Base-by-base conservation (phyloP, 2,797 vertebrate species). In the Schizopygopsis pylzovi region DNA sequence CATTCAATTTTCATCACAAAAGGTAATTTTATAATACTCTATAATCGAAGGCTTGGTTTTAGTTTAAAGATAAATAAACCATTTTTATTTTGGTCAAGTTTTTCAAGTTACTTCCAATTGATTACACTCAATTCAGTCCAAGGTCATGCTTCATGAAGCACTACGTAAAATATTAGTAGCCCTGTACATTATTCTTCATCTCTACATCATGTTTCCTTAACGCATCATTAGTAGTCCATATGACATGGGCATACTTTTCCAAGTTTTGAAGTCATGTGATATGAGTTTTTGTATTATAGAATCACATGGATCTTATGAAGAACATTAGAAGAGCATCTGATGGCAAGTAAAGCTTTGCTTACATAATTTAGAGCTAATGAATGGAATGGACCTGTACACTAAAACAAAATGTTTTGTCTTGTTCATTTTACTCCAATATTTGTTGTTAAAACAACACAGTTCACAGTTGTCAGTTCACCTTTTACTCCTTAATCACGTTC, bases 41-140 rank as follows among this genome's bases (percentile, higher is more conserved):
- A 6, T 37, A 52, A 75, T 11, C 75, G n/a, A 41, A 77, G 33
- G 49, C 49, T 56, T 56, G 49, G 4, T 56, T 54, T 37, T 52
- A 76, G 47, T 45, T 3, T 3, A 72, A 45, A 73, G 22, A 15
- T 47, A 33, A 68, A 68, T 20, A 49, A 80, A 49, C 28, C 0
- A 15, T 45, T 72, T 72, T 61, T 22, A 49, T 49, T 12, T 47
- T 8, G 13, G 18, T 56, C 65, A 9, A 12, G 67, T 25, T 22
- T 28, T 56, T 22, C 20, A 54, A 43, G 49, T 61, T 22, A n/a
- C 63, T 83, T 83, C 41, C 54, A 61, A 63, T 37, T 37, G 39
- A 73, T 73, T 73, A 37, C 37, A 72, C 68, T 82, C 18, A 41
- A 59, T 22, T 43, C 70, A 72, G 15, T n/a, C 28, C 47, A 39